Conservation (phyloP, 2,113 vertebrate genomes). For the Elephantulus edwardii region DNA sequence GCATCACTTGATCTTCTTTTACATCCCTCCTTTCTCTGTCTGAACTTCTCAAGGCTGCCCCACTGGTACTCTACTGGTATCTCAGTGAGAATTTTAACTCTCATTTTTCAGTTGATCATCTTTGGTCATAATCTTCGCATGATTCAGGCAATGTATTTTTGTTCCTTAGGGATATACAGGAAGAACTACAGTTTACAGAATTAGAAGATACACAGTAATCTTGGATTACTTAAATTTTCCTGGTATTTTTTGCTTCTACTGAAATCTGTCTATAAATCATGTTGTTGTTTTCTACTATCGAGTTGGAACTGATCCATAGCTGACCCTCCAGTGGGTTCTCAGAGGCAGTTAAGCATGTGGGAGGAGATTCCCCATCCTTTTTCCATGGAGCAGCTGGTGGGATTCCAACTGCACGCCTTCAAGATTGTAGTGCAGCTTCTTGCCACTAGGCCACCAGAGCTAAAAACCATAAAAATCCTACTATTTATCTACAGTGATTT, state of each 20-base stretch:
- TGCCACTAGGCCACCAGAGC: too few relatives aligned
- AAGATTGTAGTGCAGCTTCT: too few relatives aligned
- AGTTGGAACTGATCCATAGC: too few relatives aligned
- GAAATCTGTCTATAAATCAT: background rate
- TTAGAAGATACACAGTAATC: too few relatives aligned
- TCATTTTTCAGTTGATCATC: background rate
- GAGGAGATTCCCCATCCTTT: too few relatives aligned
- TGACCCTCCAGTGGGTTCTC: too few relatives aligned
- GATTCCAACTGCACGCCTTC: too few relatives aligned
- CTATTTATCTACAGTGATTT: background rate
- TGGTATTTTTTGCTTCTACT: background rate
- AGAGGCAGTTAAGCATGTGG: too few relatives aligned
- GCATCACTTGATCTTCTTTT: background rate
- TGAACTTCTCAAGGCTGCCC: background rate
- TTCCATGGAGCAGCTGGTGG: too few relatives aligned
- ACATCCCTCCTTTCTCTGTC: background rate
- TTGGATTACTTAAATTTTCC: background rate
- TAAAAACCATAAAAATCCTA: background rate
- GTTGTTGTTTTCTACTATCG: too few relatives aligned
- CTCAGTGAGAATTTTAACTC: background rate
- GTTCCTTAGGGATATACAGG: background rate
- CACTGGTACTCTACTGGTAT: background rate
- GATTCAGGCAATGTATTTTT: background rate
- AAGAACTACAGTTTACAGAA: too few relatives aligned
- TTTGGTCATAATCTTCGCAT: background rate